Evolutionary conservation across 2,113 vertebrate genomes (phyloP).

Genomic region (Benitochromis conjunctus): DNA sequence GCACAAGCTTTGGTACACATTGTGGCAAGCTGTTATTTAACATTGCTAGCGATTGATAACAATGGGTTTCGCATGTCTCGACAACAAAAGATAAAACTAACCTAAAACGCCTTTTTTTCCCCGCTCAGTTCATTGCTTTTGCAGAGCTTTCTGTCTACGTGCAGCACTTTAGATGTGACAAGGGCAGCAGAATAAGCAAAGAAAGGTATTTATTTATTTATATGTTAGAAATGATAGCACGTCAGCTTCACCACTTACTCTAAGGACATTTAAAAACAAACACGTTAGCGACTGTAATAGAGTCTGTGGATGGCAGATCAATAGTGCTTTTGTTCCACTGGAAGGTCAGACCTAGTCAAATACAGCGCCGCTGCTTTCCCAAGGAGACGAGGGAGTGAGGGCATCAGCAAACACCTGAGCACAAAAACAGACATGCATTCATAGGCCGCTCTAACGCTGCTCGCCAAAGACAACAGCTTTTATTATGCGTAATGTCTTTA

Average conservation of each 20-base stretch:
- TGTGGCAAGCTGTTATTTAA: neutral
- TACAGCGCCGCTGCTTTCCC: neutral
- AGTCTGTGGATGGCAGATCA: slow-evolving; percentile 50
- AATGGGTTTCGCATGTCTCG: neutral
- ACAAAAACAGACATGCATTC: neutral
- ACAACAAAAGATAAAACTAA: neutral
- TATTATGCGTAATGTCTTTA: neutral
- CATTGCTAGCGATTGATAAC: neutral
- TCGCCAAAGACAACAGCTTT: neutral
- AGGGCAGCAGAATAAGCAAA: neutral
- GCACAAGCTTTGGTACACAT: neutral
- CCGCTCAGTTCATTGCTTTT: neutral
- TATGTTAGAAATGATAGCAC: slow-evolving; percentile 2
- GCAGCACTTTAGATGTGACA: neutral
- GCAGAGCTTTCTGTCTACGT: neutral
- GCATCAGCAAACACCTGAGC: neutral
- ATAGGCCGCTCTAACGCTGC: neutral
- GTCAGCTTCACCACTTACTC: slow-evolving; percentile 1
- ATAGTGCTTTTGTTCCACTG: slow-evolving; percentile 54
- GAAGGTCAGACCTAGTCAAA: slow-evolving; percentile 35
- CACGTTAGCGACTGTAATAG: slow-evolving; percentile 53
- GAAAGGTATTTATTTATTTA: neutral
- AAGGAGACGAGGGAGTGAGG: neutral
- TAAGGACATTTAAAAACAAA: slow-evolving; percentile 44
- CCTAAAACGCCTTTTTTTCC: neutral